Conservation (phyloP, 1,140 invertebrate genomes). For the Drosophila arawakana region DNA sequence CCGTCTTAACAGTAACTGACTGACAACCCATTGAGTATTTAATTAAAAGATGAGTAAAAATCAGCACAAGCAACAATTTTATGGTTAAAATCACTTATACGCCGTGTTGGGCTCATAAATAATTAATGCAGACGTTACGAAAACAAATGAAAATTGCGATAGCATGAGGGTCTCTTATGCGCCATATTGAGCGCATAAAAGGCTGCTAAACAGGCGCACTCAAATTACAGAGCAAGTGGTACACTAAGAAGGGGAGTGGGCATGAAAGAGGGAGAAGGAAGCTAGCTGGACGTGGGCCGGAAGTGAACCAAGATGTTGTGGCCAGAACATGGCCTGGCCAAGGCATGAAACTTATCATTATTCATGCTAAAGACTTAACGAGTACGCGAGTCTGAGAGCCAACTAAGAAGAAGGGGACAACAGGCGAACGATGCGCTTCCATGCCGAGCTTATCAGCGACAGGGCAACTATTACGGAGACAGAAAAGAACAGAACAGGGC, state of each 20-base stretch:
- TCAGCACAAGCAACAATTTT: constrained; percentile 46
- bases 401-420: neutral
- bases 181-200: constrained; percentile 78
- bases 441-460: constrained; percentile 57
- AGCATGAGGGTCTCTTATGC: constrained; percentile 33
- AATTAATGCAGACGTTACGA: constrained; percentile 71
- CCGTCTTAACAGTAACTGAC: neutral
- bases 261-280: neutral
- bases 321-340: constrained; percentile 44
- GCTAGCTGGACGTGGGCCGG: constrained; percentile 36
- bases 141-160: constrained; percentile 67
- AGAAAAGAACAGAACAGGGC: constrained; percentile 52
- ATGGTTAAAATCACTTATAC: constrained; percentile 69
- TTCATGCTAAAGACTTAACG: constrained; percentile 84
- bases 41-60: constrained; percentile 68
- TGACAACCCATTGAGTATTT: constrained; percentile 33
- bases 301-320: constrained; percentile 62
- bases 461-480: constrained; percentile 67
- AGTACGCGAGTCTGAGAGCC: constrained; percentile 61
- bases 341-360: constrained; percentile 79
- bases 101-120: constrained; percentile 75
- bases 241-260: too few relatives aligned
- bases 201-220: constrained; percentile 72
- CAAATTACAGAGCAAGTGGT: constrained; percentile 52
- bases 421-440: constrained; percentile 8